Evolutionary conservation across 2,113 vertebrate genomes (phyloP).

Genomic region (Canis aureus): DNA sequence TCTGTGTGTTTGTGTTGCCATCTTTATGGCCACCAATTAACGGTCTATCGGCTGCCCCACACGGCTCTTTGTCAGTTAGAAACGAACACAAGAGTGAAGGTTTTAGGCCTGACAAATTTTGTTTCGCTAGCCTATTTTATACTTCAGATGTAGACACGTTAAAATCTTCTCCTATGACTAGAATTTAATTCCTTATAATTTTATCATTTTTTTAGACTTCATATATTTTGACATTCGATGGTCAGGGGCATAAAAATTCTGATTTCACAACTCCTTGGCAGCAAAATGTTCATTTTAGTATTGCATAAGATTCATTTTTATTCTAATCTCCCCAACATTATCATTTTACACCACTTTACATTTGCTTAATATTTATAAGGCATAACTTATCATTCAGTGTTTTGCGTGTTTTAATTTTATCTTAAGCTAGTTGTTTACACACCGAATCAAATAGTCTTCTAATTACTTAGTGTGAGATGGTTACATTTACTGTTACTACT

Average conservation of each 20-base stretch:
- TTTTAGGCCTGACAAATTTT: background rate
- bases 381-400: background rate
- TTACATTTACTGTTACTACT: background rate
- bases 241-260: background rate
- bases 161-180: background rate
- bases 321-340: background rate
- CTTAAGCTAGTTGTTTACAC: background rate
- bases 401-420: background rate
- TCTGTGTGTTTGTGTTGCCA: accelerated
- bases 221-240: background rate
- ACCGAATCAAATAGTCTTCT: background rate
- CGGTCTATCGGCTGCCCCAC: accelerated
- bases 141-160: accelerated
- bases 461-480: background rate
- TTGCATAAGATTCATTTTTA: background rate
- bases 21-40: background rate
- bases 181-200: background rate
- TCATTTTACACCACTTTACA: no score
- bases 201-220: background rate
- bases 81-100: background rate
- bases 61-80: background rate
- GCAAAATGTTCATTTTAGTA: background rate
- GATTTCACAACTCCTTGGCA: background rate
- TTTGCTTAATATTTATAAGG: background rate
- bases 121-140: no score